These are phyloP conservation scores for Misgurnus mizolepis DNA, from an alignment of 2,113 vertebrate species.

Conservation along the genomic window DNA sequence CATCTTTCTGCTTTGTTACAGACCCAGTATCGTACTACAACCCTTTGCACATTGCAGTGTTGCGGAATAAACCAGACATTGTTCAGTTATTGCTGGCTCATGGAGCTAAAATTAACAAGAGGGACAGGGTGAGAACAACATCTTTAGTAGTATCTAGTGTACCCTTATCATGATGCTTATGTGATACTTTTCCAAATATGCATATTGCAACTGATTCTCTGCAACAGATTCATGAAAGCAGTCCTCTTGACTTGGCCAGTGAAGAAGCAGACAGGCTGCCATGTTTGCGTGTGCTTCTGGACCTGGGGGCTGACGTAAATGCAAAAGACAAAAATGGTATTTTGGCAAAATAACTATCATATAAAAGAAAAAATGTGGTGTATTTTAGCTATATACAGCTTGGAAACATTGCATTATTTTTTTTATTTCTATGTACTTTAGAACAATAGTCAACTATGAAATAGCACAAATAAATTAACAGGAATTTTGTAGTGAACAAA, in stretches of 20 bases:
- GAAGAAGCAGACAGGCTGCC: constrained; percentile 87
- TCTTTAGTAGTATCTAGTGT: neutral
- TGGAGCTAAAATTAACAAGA: constrained; percentile 85
- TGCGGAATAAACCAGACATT: constrained; percentile 82
- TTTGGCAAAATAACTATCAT: neutral
- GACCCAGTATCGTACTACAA: constrained; percentile 95
- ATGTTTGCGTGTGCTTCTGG: constrained; percentile 83
- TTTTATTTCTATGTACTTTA: too few relatives aligned
- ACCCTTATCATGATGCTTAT: neutral
- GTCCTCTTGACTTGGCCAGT: constrained; percentile 89
- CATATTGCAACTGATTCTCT: neutral
- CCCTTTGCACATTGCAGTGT: constrained; percentile 85
- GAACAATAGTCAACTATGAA: too few relatives aligned
- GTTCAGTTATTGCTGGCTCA: constrained; percentile 81
- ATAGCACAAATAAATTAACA: too few relatives aligned
- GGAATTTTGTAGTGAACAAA: too few relatives aligned
- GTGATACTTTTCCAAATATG: neutral
- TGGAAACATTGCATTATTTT: too few relatives aligned
- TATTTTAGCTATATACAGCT: too few relatives aligned
- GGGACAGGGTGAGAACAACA: constrained; percentile 81
- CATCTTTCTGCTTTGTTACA: constrained; percentile 54
- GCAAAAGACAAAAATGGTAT: constrained; percentile 85
- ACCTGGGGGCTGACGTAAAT: constrained; percentile 84
- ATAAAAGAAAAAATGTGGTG: neutral
- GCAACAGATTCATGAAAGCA: constrained; percentile 88